Conservation (phyloP, 2,113 vertebrate species). For the Seriola rivoliana region DNA sequence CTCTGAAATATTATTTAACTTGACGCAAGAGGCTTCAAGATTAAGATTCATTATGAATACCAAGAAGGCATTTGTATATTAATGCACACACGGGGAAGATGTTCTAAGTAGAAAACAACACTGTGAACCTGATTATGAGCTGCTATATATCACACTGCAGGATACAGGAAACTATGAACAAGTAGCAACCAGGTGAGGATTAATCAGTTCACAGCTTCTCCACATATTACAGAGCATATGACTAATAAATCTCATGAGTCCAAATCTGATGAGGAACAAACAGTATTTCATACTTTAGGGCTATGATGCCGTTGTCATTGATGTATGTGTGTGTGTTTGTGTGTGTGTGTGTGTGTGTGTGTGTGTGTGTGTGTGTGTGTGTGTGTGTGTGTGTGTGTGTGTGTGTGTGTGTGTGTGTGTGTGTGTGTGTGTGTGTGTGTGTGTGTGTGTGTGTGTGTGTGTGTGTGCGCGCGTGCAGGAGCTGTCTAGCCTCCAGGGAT, state of each 20-base stretch:
- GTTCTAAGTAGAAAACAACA: background rate
- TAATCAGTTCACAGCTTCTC: background rate
- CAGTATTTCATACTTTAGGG: conserved; percentile 7
- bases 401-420: no score
- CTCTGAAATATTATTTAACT: conserved; percentile 20
- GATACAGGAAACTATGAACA: conserved; percentile 13
- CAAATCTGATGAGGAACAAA: background rate
- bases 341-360: no score
- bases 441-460: background rate
- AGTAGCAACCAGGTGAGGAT: background rate
- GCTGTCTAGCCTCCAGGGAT: conserved; percentile 92
- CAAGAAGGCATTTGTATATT: conserved; percentile 28
- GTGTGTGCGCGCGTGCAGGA: conserved; percentile 82
- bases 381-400: no score
- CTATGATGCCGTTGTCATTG: background rate
- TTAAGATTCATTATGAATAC: conserved; percentile 16
- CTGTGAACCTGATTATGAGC: conserved; percentile 13
- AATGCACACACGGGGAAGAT: conserved; percentile 11
- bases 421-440: no score
- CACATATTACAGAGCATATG: background rate
- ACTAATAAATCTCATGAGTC: background rate
- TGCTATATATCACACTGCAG: conserved; percentile 25
- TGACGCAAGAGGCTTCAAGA: background rate
- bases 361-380: no score
- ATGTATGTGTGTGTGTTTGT: no score